Percentiles rank a stretch among this genome's conserved stretches.
Evolutionary conservation across 2,113 vertebrate species (phyloP).

Genomic region (Centrocercus urophasianus): DNA sequence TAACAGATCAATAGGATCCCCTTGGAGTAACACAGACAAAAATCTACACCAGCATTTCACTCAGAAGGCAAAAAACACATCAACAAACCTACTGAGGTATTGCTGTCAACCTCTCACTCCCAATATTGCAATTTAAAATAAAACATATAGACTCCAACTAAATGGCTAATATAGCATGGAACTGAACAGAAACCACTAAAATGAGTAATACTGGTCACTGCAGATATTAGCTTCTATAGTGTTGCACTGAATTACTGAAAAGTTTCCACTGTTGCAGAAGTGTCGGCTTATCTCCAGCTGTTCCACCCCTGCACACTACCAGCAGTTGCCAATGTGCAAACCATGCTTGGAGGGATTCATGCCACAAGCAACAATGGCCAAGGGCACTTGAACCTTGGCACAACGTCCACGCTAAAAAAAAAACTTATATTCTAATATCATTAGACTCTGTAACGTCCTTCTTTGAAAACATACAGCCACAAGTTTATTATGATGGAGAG

Average conservation of each 20-base stretch:
- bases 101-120: not conserved
- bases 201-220: not conserved
- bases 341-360: not conserved
- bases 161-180: not conserved
- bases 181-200: not conserved
- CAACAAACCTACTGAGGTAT: not conserved
- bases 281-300: not conserved
- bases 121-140: not conserved
- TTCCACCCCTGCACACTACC: not conserved
- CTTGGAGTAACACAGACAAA: not conserved
- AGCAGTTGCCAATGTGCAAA: not conserved
- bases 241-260: not conserved
- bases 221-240: not conserved
- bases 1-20: not conserved
- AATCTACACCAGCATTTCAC: not conserved
- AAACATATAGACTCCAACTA: not conserved
- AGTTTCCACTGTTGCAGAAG: conserved; percentile 20
- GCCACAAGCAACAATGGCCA: not conserved
- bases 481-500: not conserved
- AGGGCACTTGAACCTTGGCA: not conserved
- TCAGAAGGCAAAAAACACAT: not conserved
- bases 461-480: not conserved
- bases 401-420: accelerated
- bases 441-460: not conserved
- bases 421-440: not conserved